phyloP scores from a whole-genome alignment of 53 echinoderm and acorn worm genomes.

The Stichopus horrens region DNA sequence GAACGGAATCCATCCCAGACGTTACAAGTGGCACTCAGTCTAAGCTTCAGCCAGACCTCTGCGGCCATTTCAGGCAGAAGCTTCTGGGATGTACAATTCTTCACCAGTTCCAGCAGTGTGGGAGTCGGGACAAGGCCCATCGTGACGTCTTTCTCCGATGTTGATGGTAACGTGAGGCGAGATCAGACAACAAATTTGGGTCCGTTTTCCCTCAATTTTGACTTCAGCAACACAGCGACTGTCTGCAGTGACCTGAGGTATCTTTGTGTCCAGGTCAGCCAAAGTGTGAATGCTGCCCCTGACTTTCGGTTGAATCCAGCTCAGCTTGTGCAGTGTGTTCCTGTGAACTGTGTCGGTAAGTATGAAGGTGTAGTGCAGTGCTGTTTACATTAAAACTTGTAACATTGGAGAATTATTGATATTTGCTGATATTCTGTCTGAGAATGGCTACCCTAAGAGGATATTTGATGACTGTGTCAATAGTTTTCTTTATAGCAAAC shows the following conservation, averaged over 20 bases:
- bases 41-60: constrained; percentile 7
- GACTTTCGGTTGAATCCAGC: constrained; percentile 26
- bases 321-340: not conserved
- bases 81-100: constrained; percentile 10
- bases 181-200: not conserved
- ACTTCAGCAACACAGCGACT: constrained; percentile 12
- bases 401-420: too few relatives aligned
- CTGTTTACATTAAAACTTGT: too few relatives aligned
- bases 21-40: not conserved
- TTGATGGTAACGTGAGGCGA: not conserved
- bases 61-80: not conserved
- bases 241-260: constrained; percentile 1
- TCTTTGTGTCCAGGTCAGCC: constrained; percentile 17
- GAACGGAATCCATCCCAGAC: not conserved
- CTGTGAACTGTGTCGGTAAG: constrained; percentile 13
- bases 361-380: not conserved
- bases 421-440: not conserved
- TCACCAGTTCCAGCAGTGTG: not conserved
- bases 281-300: not conserved
- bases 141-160: too few relatives aligned
- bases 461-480: not conserved
- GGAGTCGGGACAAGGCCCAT: not conserved
- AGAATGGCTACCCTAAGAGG: not conserved
- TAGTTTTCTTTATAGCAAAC: too few relatives aligned
- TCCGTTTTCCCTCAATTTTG: not conserved